Evolutionary conservation across 2,797 vertebrate genomes (phyloP).

Genomic region (Discoglossus pictus): DNA sequence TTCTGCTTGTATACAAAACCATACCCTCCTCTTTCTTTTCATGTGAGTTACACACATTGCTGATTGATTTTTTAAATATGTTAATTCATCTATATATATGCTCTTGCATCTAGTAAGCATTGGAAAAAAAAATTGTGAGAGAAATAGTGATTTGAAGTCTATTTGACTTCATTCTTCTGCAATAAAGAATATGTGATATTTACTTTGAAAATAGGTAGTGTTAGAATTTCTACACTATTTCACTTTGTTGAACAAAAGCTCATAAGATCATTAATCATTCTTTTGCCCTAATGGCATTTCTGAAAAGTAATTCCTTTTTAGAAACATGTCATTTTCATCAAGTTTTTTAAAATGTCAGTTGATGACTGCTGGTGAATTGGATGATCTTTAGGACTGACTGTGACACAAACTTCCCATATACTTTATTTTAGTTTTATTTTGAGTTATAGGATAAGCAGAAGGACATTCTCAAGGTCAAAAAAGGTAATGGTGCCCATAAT

Average conservation of each 20-base stretch:
- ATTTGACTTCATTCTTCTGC: background rate
- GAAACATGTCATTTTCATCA: conserved; percentile 38
- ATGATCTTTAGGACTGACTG: conserved; percentile 24
- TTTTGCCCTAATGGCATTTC: conserved; percentile 47
- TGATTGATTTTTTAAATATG: too few species aligned
- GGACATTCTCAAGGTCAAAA: background rate
- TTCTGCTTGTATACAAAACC: too few species aligned
- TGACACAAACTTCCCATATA: conserved; percentile 15
- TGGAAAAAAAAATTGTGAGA: too few species aligned
- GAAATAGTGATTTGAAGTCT: too few species aligned
- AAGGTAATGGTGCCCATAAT: too few species aligned
- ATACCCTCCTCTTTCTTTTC: too few species aligned
- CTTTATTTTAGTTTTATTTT: background rate
- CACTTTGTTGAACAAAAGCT: conserved; percentile 8
- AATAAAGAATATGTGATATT: conserved; percentile 13
- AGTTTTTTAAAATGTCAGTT: conserved; percentile 41
- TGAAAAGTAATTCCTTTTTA: conserved; percentile 43
- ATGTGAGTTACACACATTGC: too few species aligned
- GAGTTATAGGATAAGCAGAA: background rate
- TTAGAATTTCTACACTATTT: conserved; percentile 24
- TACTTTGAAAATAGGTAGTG: conserved; percentile 26
- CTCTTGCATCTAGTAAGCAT: too few species aligned
- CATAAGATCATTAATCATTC: conserved; percentile 43
- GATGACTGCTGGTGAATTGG: conserved; percentile 19
- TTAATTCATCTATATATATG: too few species aligned